phyloP scores from a whole-genome alignment of 2,888 invertebrate genomes.

The Anthophora plumipes region DNA sequence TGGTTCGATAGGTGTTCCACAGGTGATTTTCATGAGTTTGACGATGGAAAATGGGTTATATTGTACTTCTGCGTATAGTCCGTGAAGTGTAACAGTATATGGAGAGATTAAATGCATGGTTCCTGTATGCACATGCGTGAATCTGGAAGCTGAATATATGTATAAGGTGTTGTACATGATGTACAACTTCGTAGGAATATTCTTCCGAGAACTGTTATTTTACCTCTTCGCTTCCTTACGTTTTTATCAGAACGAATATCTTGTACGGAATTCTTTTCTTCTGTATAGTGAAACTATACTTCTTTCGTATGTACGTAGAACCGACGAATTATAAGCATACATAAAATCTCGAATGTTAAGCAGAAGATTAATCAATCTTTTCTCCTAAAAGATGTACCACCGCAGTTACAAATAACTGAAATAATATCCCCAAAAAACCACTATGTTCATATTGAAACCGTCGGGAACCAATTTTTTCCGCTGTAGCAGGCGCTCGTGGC shows the following conservation, averaged over 20 bases:
- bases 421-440: not conserved
- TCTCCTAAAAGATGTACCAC: not conserved
- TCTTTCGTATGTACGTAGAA: not conserved
- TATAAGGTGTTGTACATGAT: not conserved
- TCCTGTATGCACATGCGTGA: not conserved
- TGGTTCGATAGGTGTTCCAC: not conserved
- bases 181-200: not conserved
- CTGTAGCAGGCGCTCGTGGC: constrained; percentile 1
- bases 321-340: not conserved
- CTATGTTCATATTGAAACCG: not conserved
- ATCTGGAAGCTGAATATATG: not conserved
- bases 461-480: constrained; percentile 24
- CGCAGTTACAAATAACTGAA: not conserved
- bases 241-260: not conserved
- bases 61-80: not conserved
- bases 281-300: not conserved
- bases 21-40: not conserved
- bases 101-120: not conserved
- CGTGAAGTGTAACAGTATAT: not conserved
- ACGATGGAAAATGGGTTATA: not conserved
- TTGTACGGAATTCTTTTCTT: not conserved
- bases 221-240: not conserved
- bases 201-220: constrained; percentile 6
- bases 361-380: not conserved
- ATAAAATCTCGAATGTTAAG: not conserved